phyloP scores from a whole-genome alignment of 2,888 invertebrate genomes.

The Epicampocera succincta region DNA sequence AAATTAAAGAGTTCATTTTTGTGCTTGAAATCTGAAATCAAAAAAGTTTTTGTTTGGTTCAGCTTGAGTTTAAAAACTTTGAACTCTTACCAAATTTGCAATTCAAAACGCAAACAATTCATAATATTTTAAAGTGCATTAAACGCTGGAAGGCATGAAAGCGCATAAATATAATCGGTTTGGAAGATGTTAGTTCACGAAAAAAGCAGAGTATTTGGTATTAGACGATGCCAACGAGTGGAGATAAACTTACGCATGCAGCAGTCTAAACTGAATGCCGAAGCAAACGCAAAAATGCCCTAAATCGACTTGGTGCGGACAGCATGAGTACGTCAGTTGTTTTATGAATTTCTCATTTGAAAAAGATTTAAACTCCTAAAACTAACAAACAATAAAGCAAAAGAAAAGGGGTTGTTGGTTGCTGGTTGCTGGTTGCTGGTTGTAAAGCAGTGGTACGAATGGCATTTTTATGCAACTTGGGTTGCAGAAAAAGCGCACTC shows the following conservation, averaged over 20 bases:
- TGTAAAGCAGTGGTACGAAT: slow-evolving; percentile 64
- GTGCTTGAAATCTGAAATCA: too few relatives aligned
- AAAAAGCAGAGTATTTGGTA: slow-evolving; percentile 41
- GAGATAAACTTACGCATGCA: slow-evolving; percentile 30
- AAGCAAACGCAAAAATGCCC: slow-evolving; percentile 30
- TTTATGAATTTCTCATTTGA: slow-evolving; percentile 29
- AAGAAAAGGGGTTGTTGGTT: slow-evolving; percentile 54
- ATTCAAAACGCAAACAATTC: slow-evolving; percentile 55
- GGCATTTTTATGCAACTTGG: slow-evolving; percentile 75
- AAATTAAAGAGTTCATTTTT: too few relatives aligned
- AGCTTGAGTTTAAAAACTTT: too few relatives aligned
- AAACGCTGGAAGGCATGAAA: slow-evolving; percentile 63
- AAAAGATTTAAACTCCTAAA: slow-evolving; percentile 34
- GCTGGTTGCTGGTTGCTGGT: too few relatives aligned
- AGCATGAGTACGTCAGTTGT: slow-evolving; percentile 16
- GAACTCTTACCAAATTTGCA: slow-evolving; percentile 24
- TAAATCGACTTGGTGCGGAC: slow-evolving; percentile 37
- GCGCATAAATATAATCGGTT: slow-evolving; percentile 68
- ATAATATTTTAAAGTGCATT: slow-evolving; percentile 64
- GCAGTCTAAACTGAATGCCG: neutral
- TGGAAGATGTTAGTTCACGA: slow-evolving; percentile 13
- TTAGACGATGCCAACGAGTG: slow-evolving; percentile 50
- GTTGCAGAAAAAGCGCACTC: slow-evolving; percentile 28
- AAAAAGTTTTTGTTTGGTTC: too few relatives aligned
- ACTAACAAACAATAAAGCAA: slow-evolving; percentile 22